phyloP scores from a whole-genome alignment of 1,140 invertebrate genomes.

The Pentalonia nigronervosa region DNA sequence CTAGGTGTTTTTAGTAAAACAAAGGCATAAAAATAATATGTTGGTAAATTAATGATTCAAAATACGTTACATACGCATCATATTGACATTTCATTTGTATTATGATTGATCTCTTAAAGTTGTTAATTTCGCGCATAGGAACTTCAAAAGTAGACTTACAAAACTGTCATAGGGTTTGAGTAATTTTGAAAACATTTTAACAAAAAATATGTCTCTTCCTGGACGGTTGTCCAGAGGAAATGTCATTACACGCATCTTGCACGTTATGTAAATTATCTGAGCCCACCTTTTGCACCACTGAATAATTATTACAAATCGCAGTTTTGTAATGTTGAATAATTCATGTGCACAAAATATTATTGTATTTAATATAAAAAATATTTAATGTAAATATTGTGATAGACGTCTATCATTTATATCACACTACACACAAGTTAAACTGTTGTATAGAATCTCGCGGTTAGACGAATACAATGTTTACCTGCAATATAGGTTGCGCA shows the following conservation, averaged over 20 bases:
- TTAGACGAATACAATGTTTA: background rate
- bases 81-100: too few relatives aligned
- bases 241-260: background rate
- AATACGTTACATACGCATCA: too few relatives aligned
- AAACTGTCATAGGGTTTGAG: background rate
- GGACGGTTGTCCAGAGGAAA: background rate
- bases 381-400: background rate
- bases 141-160: background rate
- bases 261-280: background rate
- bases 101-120: background rate
- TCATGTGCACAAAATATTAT: background rate
- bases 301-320: background rate
- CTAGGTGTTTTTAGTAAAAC: too few relatives aligned
- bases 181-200: background rate
- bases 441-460: background rate
- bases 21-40: too few relatives aligned
- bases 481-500: background rate
- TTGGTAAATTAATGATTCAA: too few relatives aligned
- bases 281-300: background rate
- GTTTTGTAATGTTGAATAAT: constrained; percentile 19
- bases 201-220: background rate
- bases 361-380: background rate
- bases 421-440: background rate
- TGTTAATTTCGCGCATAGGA: background rate
- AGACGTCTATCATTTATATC: background rate